Conservation (phyloP, 2,888 invertebrate species). For the Ennomos quercinarius region DNA sequence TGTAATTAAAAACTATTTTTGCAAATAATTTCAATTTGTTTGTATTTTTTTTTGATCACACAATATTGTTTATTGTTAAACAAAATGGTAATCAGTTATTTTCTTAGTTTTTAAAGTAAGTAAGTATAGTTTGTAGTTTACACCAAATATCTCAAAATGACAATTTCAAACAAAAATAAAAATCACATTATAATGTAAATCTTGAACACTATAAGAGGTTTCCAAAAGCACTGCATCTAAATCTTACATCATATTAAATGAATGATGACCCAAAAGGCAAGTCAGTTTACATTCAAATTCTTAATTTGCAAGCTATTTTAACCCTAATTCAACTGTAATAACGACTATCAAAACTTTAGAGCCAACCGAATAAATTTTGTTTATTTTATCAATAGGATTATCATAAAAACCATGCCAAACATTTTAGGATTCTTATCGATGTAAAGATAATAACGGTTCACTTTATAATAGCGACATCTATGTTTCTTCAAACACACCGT, state of each 20-base stretch:
- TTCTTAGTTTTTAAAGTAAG: conserved; percentile 1
- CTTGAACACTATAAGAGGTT: conserved; percentile 1
- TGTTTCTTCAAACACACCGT: neutral
- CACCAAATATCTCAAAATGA: too few species aligned
- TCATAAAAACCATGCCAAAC: conserved; percentile 13
- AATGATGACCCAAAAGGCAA: conserved; percentile 15
- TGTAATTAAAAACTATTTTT: conserved; percentile 12
- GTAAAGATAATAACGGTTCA: conserved; percentile 11
- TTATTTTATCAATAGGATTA: conserved; percentile 20
- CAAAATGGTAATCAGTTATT: conserved; percentile 27
- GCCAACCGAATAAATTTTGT: neutral
- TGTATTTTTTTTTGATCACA: conserved; percentile 31
- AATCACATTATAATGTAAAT: conserved; percentile 11
- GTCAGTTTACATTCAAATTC: neutral
- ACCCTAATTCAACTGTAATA: conserved; percentile 3
- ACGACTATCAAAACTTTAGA: neutral
- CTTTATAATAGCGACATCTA: conserved; percentile 15
- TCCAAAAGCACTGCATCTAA: conserved; percentile 20
- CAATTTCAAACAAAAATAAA: neutral
- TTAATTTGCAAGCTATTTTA: neutral
- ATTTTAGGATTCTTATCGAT: conserved; percentile 7
- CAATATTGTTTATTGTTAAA: conserved; percentile 38
- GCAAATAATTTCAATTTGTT: conserved; percentile 2
- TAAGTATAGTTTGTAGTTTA: neutral
- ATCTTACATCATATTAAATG: conserved; percentile 18